phyloP scores from a whole-genome alignment of 2,113 vertebrate genomes.

The Alligator sinensis region DNA sequence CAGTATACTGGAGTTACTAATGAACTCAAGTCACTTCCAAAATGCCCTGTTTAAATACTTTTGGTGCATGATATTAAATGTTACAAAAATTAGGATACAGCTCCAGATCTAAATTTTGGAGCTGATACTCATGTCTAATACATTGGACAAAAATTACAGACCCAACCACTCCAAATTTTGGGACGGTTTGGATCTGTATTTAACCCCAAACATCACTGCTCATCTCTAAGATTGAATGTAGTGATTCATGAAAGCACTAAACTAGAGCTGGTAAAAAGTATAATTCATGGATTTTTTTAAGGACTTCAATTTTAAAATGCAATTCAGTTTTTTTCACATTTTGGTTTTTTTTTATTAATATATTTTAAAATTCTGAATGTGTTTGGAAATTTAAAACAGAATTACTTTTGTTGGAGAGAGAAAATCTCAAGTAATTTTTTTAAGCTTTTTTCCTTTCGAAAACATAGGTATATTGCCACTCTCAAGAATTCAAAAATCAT shows the following conservation, averaged over 20 bases:
- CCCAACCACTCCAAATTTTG: fast-evolving
- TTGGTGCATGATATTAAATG: background rate
- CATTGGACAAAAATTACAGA: background rate
- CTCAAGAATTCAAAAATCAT: too few species aligned
- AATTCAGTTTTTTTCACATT: background rate
- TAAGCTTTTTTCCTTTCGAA: background rate
- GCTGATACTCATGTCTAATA: background rate
- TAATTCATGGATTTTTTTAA: background rate
- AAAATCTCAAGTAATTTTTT: background rate
- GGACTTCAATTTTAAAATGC: fast-evolving
- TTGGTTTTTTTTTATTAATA: background rate
- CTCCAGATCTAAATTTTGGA: background rate
- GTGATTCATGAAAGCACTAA: too few species aligned
- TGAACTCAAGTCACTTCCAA: background rate
- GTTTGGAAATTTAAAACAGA: background rate
- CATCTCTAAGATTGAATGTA: too few species aligned
- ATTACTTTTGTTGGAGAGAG: background rate
- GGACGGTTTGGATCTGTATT: background rate
- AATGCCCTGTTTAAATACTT: background rate
- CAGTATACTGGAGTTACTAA: too few species aligned
- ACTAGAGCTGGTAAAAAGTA: too few species aligned
- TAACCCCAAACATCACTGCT: too few species aligned
- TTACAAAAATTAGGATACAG: background rate
- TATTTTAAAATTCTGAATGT: background rate
- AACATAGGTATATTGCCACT: background rate